These are phyloP conservation scores for Mercenaria mercenaria DNA, from an alignment of 1,140 invertebrate species.

Conservation along the genomic window DNA sequence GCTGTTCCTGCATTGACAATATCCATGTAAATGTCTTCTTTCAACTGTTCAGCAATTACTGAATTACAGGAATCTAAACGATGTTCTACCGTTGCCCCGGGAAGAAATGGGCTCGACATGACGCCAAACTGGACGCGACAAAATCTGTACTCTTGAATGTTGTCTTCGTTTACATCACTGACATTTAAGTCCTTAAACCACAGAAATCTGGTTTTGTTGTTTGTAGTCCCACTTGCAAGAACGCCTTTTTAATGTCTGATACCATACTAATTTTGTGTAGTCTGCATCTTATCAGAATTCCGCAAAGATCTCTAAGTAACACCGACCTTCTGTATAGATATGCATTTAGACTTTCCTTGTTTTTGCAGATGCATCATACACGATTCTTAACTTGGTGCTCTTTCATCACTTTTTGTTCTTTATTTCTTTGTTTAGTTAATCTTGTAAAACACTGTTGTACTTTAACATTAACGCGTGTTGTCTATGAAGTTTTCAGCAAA, in stretches of 20 bases:
- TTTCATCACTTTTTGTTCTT: background rate
- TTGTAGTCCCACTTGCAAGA: too few species aligned
- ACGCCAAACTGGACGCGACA: slow-evolving; percentile 1
- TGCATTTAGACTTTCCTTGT: background rate
- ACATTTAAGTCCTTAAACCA: slow-evolving; percentile 53
- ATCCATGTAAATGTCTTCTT: slow-evolving; percentile 26
- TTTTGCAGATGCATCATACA: background rate
- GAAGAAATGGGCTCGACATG: background rate
- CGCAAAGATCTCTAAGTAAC: background rate
- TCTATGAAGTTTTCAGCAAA: background rate
- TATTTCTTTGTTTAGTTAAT: slow-evolving; percentile 8
- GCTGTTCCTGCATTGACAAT: background rate
- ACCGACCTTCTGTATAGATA: background rate
- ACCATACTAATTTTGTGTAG: background rate
- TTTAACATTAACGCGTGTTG: background rate
- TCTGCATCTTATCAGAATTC: background rate
- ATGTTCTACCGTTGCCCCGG: background rate
- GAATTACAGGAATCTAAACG: background rate
- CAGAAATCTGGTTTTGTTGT: background rate
- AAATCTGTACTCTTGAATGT: slow-evolving; percentile 1
- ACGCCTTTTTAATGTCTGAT: too few species aligned
- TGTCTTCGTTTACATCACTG: background rate
- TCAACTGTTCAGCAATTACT: background rate
- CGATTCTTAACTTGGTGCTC: background rate
- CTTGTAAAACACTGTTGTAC: slow-evolving; percentile 12